Evolutionary conservation across 2,888 invertebrate species (phyloP).

Genomic region (Dione juno): DNA sequence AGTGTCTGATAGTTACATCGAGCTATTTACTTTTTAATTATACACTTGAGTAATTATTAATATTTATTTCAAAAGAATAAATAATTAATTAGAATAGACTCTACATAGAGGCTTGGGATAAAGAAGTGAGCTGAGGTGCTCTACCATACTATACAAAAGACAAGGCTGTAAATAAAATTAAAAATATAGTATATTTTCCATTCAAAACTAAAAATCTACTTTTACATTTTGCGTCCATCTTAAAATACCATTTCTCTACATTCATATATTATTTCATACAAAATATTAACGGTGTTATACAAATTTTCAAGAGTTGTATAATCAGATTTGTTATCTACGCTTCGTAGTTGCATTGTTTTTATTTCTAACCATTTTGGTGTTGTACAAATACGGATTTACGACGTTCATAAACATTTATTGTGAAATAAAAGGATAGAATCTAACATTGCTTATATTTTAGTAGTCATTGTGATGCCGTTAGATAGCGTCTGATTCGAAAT

Average conservation of each 20-base stretch:
- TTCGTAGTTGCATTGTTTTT: background rate
- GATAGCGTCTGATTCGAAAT: no score
- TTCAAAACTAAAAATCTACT: background rate
- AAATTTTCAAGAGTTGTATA: conserved; percentile 10
- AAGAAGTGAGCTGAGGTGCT: no score
- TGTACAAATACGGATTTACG: background rate
- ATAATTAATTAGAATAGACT: no score
- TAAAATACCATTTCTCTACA: background rate
- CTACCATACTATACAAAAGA: no score
- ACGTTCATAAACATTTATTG: no score
- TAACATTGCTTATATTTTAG: no score
- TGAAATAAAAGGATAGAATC: no score
- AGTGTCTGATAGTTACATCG: background rate
- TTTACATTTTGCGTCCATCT: background rate
- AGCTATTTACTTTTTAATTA: conserved; percentile 18
- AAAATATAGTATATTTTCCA: no score
- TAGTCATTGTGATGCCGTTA: no score
- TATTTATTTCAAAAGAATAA: no score
- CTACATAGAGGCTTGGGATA: no score
- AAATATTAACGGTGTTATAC: conserved; percentile 2
- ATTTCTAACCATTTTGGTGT: background rate
- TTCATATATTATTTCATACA: conserved; percentile 12
- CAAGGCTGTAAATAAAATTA: no score
- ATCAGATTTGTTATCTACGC: conserved; percentile 21
- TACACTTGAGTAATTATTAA: background rate